Percentiles rank a stretch among this genome's conserved stretches.
These are phyloP conservation scores for Drosophila asahinai DNA, from an alignment of 1,140 invertebrate genomes.

Conservation along the genomic window DNA sequence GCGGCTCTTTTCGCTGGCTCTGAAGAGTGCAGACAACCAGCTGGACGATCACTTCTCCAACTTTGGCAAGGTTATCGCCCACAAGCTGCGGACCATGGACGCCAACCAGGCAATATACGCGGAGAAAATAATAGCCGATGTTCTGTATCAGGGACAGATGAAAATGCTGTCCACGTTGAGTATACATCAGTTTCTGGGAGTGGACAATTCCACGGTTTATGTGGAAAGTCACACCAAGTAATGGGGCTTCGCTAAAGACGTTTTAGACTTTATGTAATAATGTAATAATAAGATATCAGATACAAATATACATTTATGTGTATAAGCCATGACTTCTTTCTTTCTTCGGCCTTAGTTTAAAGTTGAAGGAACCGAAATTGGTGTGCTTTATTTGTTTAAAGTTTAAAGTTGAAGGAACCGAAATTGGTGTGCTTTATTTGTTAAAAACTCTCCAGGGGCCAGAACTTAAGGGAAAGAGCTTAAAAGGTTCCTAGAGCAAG, in stretches of 20 bases:
- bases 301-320: conserved; percentile 56
- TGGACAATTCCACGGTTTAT: conserved; percentile 76
- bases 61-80: conserved; percentile 85
- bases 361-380: too few relatives aligned
- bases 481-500: background rate
- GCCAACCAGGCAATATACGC: conserved; percentile 84
- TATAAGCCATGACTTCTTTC: conserved; percentile 7
- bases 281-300: conserved; percentile 58
- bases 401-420: too few relatives aligned
- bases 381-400: too few relatives aligned
- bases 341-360: background rate
- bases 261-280: conserved; percentile 59
- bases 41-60: conserved; percentile 83
- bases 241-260: conserved; percentile 45
- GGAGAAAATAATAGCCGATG: conserved; percentile 85
- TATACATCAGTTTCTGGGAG: conserved; percentile 73
- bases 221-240: conserved; percentile 73
- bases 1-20: conserved; percentile 68
- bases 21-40: conserved; percentile 70
- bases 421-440: too few relatives aligned
- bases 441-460: too few relatives aligned
- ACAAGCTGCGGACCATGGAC: conserved; percentile 85
- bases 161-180: conserved; percentile 78
- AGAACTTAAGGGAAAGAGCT: too few relatives aligned
- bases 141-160: conserved; percentile 85